Percentiles rank a stretch among this genome's conserved stretches.
Evolutionary conservation across 2,888 invertebrate species (phyloP).

Genomic region (Brachypalpus laphriformis): DNA sequence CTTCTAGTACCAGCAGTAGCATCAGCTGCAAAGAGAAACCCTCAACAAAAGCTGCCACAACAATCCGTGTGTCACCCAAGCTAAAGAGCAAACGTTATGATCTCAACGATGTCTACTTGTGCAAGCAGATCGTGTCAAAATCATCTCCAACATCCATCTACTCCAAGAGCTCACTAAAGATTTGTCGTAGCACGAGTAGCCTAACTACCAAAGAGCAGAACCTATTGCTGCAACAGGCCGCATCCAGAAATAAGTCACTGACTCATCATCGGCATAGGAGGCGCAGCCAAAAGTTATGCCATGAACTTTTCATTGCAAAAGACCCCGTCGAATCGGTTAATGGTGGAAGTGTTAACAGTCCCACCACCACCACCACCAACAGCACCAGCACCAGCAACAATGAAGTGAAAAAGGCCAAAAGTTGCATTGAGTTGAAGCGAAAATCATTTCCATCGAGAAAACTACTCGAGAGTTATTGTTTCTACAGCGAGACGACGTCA

Average conservation of each 20-base stretch:
- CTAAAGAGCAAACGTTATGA: conserved; percentile 60
- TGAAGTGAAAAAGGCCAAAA: conserved; percentile 68
- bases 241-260: conserved; percentile 55
- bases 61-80: conserved; percentile 56
- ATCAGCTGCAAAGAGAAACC: conserved; percentile 38
- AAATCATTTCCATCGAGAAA: conserved; percentile 71
- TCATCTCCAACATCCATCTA: conserved; percentile 52
- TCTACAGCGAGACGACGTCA: conserved; percentile 38
- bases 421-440: conserved; percentile 63
- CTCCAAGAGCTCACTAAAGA: conserved; percentile 55
- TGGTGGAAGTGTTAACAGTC: background rate
- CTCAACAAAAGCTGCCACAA: conserved; percentile 31
- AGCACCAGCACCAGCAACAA: background rate
- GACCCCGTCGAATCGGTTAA: conserved; percentile 17
- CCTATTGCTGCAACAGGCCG: conserved; percentile 39
- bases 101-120: conserved; percentile 66
- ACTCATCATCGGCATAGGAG: conserved; percentile 51
- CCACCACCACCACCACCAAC: background rate
- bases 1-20: conserved; percentile 24
- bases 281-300: conserved; percentile 65
- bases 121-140: conserved; percentile 71
- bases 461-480: conserved; percentile 65
- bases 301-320: conserved; percentile 69
- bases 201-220: conserved; percentile 59
- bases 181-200: conserved; percentile 58